These are phyloP conservation scores for Hemithea aestivaria DNA, from an alignment of 2,888 invertebrate genomes.

Conservation along the genomic window DNA sequence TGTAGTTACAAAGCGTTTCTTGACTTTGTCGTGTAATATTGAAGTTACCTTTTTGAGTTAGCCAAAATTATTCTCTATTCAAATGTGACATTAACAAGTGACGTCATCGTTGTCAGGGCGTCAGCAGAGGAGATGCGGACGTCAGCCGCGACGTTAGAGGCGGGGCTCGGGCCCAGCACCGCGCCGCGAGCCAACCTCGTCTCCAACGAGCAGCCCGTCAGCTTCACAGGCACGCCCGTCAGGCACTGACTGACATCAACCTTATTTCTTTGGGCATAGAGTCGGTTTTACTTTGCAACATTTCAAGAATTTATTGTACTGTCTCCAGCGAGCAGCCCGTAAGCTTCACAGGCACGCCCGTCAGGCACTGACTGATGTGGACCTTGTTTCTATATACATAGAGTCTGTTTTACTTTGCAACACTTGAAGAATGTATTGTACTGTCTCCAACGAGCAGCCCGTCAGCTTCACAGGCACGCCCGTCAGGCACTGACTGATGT, in stretches of 20 bases:
- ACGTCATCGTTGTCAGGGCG: constrained; percentile 82
- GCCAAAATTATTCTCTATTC: too few species aligned
- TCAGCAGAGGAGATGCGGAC: constrained; percentile 88
- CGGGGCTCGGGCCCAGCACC: constrained; percentile 61
- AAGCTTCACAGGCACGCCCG: constrained; percentile 84
- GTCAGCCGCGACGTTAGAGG: constrained; percentile 78
- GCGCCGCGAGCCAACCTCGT: constrained; percentile 87
- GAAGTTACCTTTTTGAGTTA: too few species aligned
- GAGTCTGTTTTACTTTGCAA: constrained; percentile 5
- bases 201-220: constrained; percentile 89
- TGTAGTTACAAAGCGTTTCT: too few species aligned
- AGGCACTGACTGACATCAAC: constrained; percentile 50
- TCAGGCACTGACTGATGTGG: constrained; percentile 51
- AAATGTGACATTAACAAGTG: too few species aligned
- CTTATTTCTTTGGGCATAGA: too few species aligned
- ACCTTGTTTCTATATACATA: too few species aligned
- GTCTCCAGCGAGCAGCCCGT: constrained; percentile 90
- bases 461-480: constrained; percentile 86
- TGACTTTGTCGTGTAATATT: too few species aligned
- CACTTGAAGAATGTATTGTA: too few species aligned
- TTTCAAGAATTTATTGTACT: too few species aligned
- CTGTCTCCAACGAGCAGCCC: constrained; percentile 90
- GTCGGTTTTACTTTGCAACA: constrained; percentile 5
- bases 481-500: constrained; percentile 52
- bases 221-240: constrained; percentile 83